Evolutionary conservation across 37 sponge, comb jelly and placozoan species (phyloP), one percentile per base, ranked within the genome.

Genomic region (Beroe forskalii): DNA sequence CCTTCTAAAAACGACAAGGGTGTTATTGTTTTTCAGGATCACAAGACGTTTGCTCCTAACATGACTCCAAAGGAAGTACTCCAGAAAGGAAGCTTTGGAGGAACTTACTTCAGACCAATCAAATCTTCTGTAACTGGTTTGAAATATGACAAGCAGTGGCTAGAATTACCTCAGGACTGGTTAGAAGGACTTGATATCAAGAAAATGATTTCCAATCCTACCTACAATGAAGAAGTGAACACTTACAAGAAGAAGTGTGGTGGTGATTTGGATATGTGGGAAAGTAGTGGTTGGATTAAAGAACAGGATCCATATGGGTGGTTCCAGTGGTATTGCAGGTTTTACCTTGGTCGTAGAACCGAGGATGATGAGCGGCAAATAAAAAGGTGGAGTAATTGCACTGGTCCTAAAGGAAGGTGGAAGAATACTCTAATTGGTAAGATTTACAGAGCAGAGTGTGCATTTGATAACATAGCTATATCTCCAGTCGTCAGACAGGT

Each of bases 251-350:
- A 80, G 86, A 80, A 80, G 31, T 80, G 86, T 42, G 86, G 86
- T 27, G 86, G 86, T 40, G 86, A 80, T 41, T 55, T 80, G 3
- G 60, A 80, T 24, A 80, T 80, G 86, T 80, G 86, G 86, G 86
- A 80, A 44, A 37, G 41, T 9, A 80, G 86, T 41, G 55, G 86
- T 23, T 80, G 86, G 86, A 80, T 80, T 14, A 80, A 80, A 22
- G 30, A 40, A 38, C 86, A 80, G 60, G 86, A 80, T 27, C 86
- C 86, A 9, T 80, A 80, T 41, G 86, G 86, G 8, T 80, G 86
- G 86, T 80, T 80, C 28, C 86, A 80, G 24, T 80, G 86, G 86
- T 80, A 80, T 25, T 80, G 86, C 20, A 12, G 86, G 30, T 80
- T 44, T 44, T 80, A 80, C 25, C 86, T 80, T 1, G 86, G 86